A percentile compares a stretch with the other conserved stretches of the same genome.
Conservation (phyloP, 1,140 invertebrate species). For the Ooceraea biroi region DNA sequence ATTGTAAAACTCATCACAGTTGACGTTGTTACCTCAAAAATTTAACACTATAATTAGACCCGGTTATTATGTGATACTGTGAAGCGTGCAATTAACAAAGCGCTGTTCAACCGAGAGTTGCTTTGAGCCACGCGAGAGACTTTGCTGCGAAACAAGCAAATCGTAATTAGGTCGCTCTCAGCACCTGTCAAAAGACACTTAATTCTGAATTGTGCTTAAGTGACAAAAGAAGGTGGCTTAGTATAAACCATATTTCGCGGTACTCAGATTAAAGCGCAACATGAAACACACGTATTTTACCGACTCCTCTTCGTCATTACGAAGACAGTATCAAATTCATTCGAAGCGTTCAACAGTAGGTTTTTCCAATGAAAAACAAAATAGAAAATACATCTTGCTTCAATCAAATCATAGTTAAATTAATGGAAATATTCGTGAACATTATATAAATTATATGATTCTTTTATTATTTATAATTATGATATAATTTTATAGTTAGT, state of each 20-base stretch:
- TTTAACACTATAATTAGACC: slow-evolving; percentile 30
- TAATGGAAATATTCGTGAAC: not conserved
- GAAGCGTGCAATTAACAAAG: slow-evolving; percentile 51
- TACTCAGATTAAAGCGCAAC: not conserved
- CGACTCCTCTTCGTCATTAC: not conserved
- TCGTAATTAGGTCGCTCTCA: slow-evolving; percentile 40
- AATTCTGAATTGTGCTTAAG: slow-evolving; percentile 17
- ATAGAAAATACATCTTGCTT: not conserved
- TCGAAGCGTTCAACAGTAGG: not conserved
- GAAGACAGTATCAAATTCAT: not conserved
- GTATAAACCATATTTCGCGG: slow-evolving; percentile 18
- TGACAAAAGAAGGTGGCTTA: slow-evolving; percentile 23
- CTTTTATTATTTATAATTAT: not conserved
- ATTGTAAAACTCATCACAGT: not conserved
- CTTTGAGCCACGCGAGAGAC: slow-evolving; percentile 26
- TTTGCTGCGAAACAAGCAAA: not conserved
- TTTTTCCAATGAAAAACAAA: slow-evolving; percentile 5
- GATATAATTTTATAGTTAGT: not conserved
- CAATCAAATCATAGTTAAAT: not conserved
- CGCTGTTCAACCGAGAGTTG: no score
- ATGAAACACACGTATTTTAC: not conserved
- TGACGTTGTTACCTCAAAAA: slow-evolving; percentile 28
- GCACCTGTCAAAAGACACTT: slow-evolving; percentile 25
- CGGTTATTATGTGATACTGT: slow-evolving; percentile 7
- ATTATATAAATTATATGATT: not conserved